These are phyloP conservation scores for Cynopterus sphinx DNA, from an alignment of 2,797 vertebrate species.

Conservation along the genomic window DNA sequence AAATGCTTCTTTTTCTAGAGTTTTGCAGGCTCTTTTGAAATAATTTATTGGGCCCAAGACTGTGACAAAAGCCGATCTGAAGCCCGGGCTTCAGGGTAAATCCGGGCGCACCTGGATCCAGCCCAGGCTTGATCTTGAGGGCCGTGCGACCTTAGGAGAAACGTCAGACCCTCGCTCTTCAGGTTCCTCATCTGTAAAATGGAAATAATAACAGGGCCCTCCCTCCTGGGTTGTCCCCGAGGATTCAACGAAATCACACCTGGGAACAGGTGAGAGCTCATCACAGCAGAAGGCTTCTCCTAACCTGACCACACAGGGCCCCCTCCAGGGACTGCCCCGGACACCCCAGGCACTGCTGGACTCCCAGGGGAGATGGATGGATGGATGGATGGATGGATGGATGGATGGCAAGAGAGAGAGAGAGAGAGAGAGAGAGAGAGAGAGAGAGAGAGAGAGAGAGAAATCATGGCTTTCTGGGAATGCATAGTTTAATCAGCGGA, in stretches of 20 bases:
- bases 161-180: background rate
- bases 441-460: background rate
- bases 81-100: background rate
- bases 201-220: background rate
- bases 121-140: background rate
- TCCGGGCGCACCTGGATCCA: background rate
- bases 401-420: too few relatives aligned
- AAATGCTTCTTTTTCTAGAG: background rate
- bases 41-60: background rate
- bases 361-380: background rate
- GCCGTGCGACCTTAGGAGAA: background rate
- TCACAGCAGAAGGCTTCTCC: background rate
- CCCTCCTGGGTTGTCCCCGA: background rate
- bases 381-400: too few relatives aligned
- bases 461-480: background rate
- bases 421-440: too few relatives aligned
- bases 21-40: background rate
- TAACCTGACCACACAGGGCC: fast-evolving
- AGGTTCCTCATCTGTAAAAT: background rate
- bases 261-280: fast-evolving
- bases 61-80: background rate
- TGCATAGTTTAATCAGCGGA: background rate
- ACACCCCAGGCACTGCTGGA: background rate
- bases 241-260: background rate
- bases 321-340: background rate